Conservation (phyloP, 2,113 vertebrate genomes). For the Cryptotis parvus region DNA sequence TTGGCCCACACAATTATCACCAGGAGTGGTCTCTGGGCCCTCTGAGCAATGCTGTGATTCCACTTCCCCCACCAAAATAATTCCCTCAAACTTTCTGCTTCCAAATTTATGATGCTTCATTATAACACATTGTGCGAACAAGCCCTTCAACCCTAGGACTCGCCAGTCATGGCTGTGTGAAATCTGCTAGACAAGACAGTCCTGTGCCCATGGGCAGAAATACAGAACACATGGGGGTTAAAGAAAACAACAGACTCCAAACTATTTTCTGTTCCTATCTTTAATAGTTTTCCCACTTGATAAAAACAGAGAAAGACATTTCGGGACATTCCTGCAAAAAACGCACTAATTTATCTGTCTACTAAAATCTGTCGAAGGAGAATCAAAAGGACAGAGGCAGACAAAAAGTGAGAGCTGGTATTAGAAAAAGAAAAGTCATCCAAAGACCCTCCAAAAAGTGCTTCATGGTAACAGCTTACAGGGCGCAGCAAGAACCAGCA, state of each 20-base stretch:
- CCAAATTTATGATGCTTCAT: not conserved
- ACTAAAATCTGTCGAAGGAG: not conserved
- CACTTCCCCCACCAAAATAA: too few species aligned
- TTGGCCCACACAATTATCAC: too few species aligned
- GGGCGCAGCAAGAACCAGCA: rapidly evolving
- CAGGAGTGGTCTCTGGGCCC: too few species aligned
- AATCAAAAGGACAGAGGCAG: not conserved
- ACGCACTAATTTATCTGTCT: not conserved
- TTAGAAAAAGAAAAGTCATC: not conserved
- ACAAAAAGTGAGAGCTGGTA: not conserved
- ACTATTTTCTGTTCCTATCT: not conserved
- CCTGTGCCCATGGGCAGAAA: not conserved
- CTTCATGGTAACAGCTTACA: not conserved
- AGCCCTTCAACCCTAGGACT: not conserved
- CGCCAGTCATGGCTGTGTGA: not conserved
- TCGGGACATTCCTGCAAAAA: not conserved
- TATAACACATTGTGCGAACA: not conserved
- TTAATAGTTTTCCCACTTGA: not conserved
- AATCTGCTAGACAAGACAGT: not conserved
- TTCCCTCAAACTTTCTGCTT: too few species aligned
- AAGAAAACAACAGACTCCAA: not conserved
- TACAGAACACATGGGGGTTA: not conserved
- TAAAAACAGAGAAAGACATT: not conserved
- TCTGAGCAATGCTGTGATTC: too few species aligned
- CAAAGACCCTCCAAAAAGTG: not conserved